Conservation (phyloP, 2,113 vertebrate genomes). For the Oxyruncus cristatus region DNA sequence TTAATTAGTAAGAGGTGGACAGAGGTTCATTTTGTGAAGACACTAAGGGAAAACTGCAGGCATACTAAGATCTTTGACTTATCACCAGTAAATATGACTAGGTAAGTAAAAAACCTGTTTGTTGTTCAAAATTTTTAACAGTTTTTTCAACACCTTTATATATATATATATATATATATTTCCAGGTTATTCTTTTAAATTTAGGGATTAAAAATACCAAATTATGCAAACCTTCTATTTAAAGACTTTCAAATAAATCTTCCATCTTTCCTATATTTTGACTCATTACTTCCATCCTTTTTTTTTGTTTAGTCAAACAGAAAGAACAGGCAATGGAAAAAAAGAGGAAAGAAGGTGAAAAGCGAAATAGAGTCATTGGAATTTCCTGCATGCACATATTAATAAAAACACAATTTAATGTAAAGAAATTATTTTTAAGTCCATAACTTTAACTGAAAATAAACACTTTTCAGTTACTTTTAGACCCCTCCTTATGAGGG, state of each 20-base stretch:
- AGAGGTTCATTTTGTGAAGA: background rate
- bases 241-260: background rate
- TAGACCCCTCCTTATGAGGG: background rate
- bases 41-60: background rate
- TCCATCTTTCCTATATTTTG: background rate
- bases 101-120: background rate
- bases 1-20: background rate
- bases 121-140: background rate
- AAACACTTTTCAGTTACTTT: background rate
- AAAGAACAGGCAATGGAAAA: background rate
- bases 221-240: background rate
- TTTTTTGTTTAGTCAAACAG: background rate
- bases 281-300: background rate
- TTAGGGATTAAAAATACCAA: background rate
- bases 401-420: background rate
- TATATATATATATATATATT: background rate
- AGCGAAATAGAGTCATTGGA: accelerated
- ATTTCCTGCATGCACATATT: background rate
- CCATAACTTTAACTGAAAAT: background rate
- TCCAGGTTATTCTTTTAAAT: background rate
- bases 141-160: background rate
- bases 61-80: background rate
- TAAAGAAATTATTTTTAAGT: background rate
- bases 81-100: background rate
- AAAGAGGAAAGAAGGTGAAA: background rate